These are phyloP conservation scores for Hypsopygia costalis DNA, from an alignment of 2,888 invertebrate genomes.

Conservation along the genomic window DNA sequence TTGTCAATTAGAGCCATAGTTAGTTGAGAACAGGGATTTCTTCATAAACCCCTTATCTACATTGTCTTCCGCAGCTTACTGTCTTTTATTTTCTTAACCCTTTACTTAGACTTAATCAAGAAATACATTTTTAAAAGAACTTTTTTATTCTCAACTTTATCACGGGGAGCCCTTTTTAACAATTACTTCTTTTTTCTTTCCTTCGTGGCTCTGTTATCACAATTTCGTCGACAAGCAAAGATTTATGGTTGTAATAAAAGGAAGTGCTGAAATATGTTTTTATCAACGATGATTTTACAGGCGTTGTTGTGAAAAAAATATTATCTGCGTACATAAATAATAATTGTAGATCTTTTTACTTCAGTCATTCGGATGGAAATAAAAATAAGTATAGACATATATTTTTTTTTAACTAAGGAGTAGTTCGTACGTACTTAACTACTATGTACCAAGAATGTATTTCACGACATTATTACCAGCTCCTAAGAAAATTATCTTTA, in stretches of 20 bases:
- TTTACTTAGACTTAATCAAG: constrained; percentile 4
- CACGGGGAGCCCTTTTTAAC: neutral
- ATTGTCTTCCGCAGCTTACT: constrained; percentile 26
- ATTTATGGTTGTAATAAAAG: neutral
- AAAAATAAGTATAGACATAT: no score
- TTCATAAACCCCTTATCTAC: constrained; percentile 35
- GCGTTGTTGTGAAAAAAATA: neutral
- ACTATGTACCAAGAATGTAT: no score
- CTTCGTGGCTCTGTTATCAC: neutral
- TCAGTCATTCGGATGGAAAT: no score
- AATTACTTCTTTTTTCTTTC: neutral
- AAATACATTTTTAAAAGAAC: constrained; percentile 6
- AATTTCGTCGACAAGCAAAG: neutral
- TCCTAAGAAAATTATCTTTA: no score
- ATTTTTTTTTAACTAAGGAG: no score
- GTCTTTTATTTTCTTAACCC: constrained; percentile 14
- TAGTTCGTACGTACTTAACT: no score
- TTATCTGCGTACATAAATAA: no score
- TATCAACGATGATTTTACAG: neutral
- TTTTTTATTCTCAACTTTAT: neutral
- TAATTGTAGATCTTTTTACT: no score
- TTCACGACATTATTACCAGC: no score
- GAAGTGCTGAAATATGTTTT: neutral
- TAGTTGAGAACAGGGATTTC: constrained; percentile 38
- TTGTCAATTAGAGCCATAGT: constrained; percentile 56